phyloP scores from a whole-genome alignment of 1,140 invertebrate species.

The Bombus polaris region DNA sequence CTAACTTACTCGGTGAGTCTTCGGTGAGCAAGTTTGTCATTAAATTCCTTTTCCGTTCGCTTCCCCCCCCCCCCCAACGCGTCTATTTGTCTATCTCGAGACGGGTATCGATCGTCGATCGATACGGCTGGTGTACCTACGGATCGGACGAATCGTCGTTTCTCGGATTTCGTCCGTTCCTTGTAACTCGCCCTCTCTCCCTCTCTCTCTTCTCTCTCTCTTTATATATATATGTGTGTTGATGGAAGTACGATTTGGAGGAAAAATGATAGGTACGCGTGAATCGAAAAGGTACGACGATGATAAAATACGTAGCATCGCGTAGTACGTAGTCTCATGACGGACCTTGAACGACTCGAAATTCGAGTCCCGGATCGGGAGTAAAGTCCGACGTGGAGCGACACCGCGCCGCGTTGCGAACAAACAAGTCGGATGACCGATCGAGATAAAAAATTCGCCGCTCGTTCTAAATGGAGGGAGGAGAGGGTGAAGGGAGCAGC shows the following conservation, averaged over 20 bases:
- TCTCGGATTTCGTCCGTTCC: background rate
- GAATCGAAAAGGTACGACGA: background rate
- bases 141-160: background rate
- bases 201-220: no score
- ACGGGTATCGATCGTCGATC: background rate
- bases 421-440: background rate
- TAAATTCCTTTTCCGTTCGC: conserved; percentile 37
- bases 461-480: no score
- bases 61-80: background rate
- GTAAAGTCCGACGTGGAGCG: conserved; percentile 1
- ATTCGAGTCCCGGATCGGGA: background rate
- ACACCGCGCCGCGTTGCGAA: background rate
- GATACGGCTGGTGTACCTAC: conserved; percentile 55
- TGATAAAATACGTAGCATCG: no score
- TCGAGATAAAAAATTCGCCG: conserved; percentile 4
- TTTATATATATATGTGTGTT: no score
- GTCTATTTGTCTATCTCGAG: background rate
- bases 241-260: no score
- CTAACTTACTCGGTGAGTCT: conserved; percentile 81
- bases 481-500: background rate
- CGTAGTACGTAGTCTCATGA: no score
- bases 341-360: conserved; percentile 9
- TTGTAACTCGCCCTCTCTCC: background rate
- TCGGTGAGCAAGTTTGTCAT: conserved; percentile 74
- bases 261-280: no score